These are phyloP conservation scores for Tachina grossa DNA, from an alignment of 2,888 invertebrate genomes.

Conservation along the genomic window DNA sequence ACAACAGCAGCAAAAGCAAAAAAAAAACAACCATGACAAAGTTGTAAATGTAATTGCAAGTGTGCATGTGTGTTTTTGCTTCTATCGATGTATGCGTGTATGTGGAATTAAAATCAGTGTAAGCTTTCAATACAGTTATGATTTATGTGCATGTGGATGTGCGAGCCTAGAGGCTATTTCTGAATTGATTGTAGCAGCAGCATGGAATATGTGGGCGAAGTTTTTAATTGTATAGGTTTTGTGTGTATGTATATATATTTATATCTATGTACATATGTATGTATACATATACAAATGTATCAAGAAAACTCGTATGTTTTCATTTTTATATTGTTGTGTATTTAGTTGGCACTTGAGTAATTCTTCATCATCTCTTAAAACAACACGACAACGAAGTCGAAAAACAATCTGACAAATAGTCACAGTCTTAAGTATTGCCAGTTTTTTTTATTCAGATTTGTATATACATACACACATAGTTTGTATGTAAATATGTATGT, in stretches of 20 bases:
- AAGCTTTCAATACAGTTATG: slow-evolving; percentile 33
- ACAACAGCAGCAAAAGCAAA: slow-evolving; percentile 4
- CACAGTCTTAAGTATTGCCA: slow-evolving; percentile 65
- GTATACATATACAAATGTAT: background rate
- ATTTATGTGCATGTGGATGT: slow-evolving; percentile 3
- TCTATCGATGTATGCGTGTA: background rate
- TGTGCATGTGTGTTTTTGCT: background rate
- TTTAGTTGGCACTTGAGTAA: slow-evolving; percentile 70
- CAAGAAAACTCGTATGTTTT: slow-evolving; percentile 12
- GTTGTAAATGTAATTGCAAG: slow-evolving; percentile 34
- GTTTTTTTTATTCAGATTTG: slow-evolving; percentile 35
- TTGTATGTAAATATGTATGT: too few species aligned
- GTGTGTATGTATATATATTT: slow-evolving; percentile 3
- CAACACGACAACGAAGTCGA: slow-evolving; percentile 49
- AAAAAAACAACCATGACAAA: slow-evolving; percentile 15
- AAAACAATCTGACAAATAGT: slow-evolving; percentile 61
- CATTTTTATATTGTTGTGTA: slow-evolving; percentile 58
- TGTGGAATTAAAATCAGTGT: slow-evolving; percentile 25
- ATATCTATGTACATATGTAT: background rate
- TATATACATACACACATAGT: too few species aligned
- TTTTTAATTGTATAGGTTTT: slow-evolving; percentile 57
- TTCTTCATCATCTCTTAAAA: slow-evolving; percentile 70
- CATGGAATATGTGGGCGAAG: slow-evolving; percentile 59
- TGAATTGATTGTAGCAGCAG: slow-evolving; percentile 57
- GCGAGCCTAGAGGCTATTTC: slow-evolving; percentile 44